A percentile compares a stretch with the other conserved stretches of the same genome.
Conservation (phyloP, 2,113 vertebrate species). For the Oncorhynchus clarkii region DNA sequence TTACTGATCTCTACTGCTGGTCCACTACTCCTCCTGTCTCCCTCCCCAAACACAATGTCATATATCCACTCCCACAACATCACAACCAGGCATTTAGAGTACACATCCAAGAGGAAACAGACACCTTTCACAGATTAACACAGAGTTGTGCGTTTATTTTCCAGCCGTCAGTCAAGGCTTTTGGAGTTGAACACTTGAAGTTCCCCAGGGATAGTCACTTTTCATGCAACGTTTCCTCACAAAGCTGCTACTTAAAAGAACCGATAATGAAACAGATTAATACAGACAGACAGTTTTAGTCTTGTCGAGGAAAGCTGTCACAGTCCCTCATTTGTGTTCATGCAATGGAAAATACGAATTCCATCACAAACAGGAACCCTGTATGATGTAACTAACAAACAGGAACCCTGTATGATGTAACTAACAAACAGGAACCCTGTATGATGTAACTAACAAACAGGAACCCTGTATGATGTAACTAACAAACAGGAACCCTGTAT, state of each 20-base stretch:
- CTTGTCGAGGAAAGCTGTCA: background rate
- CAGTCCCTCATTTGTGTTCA: background rate
- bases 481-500: too few relatives aligned
- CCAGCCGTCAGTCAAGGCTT: slow-evolving; percentile 27
- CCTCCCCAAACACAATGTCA: background rate
- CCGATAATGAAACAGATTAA: slow-evolving; percentile 3
- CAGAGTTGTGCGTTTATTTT: slow-evolving; percentile 12
- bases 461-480: too few relatives aligned
- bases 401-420: too few relatives aligned
- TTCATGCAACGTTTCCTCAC: slow-evolving; percentile 9
- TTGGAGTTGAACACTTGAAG: slow-evolving; percentile 4
- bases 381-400: too few relatives aligned
- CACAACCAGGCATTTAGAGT: background rate
- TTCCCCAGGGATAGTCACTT: slow-evolving; percentile 8
- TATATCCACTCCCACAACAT: slow-evolving; percentile 3
- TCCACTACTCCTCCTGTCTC: background rate
- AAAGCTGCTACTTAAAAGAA: slow-evolving; percentile 8
- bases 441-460: too few relatives aligned
- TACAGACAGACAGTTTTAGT: background rate
- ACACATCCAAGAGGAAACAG: slow-evolving; percentile 6
- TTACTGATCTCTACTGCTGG: background rate
- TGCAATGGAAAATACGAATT: background rate
- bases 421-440: too few relatives aligned
- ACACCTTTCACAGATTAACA: slow-evolving; percentile 3
- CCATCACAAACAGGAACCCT: background rate